These are phyloP conservation scores for Diacarnus erythraeanus DNA, from an alignment of 37 sponge, comb jelly and placozoan species.

Conservation along the genomic window DNA sequence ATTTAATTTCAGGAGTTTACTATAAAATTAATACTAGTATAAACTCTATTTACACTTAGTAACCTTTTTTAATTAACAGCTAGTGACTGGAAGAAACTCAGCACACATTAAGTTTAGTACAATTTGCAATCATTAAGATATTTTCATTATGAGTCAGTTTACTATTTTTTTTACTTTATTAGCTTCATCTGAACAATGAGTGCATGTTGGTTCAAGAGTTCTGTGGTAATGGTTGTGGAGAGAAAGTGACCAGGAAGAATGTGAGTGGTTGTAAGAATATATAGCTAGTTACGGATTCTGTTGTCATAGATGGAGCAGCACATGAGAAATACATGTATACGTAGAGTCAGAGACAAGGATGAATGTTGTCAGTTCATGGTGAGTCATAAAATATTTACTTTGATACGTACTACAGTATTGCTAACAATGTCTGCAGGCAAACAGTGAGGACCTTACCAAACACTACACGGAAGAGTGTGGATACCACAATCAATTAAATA, in stretches of 20 bases:
- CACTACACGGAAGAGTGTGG: conserved; percentile 17
- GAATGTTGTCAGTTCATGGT: conserved; percentile 45
- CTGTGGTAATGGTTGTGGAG: conserved; percentile 61
- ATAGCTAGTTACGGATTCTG: no score
- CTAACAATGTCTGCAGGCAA: conserved; percentile 40
- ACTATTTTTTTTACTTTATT: neutral
- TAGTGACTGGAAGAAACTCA: no score
- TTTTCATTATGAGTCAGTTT: no score
- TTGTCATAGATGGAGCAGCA: conserved; percentile 5
- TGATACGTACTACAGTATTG: no score
- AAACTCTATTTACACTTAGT: no score
- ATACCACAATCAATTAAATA: no score
- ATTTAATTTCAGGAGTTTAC: conserved; percentile 9
- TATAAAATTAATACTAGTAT: no score
- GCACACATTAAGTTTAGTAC: no score
- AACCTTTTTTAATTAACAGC: no score
- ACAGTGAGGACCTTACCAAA: conserved; percentile 9
- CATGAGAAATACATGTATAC: conserved; percentile 6
- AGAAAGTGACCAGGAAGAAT: conserved; percentile 44
- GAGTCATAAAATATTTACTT: neutral
- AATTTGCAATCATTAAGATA: no score
- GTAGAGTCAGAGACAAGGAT: conserved; percentile 6
- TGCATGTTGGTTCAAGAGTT: conserved; percentile 27
- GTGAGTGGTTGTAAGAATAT: no score
- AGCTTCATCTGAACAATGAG: conserved; percentile 40